Conservation (phyloP, 2,888 invertebrate genomes). For the Cartodere bifasciata region DNA sequence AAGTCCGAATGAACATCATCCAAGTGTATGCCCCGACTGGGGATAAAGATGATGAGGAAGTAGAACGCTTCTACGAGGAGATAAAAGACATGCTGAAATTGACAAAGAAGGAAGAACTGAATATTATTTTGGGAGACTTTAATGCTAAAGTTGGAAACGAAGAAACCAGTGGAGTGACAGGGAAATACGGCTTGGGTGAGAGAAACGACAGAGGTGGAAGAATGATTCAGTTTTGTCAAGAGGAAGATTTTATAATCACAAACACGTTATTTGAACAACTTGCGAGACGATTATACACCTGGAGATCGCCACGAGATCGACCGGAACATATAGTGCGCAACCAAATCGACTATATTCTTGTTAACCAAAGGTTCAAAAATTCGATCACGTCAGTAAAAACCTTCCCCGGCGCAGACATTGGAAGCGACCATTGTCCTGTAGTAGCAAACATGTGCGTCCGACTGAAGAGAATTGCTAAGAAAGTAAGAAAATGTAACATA, state of each 20-base stretch:
- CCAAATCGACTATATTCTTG: slow-evolving; percentile 18
- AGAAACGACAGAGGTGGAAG: slow-evolving; percentile 16
- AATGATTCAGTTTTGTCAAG: slow-evolving; percentile 16
- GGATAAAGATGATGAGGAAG: slow-evolving; percentile 12
- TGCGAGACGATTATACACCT: slow-evolving; percentile 16
- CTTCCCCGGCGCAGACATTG: slow-evolving; percentile 12
- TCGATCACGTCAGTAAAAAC: slow-evolving; percentile 14
- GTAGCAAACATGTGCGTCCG: slow-evolving; percentile 7
- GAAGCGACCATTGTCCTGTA: slow-evolving; percentile 13
- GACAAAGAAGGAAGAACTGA: slow-evolving; percentile 10
- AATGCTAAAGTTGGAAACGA: slow-evolving; percentile 16
- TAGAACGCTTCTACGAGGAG: slow-evolving; percentile 14
- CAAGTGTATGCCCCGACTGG: slow-evolving; percentile 15
- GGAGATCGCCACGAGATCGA: slow-evolving; percentile 16
- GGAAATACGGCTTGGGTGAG: slow-evolving; percentile 14
- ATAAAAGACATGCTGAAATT: slow-evolving; percentile 11
- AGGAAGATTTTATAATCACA: slow-evolving; percentile 15
- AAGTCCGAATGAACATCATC: slow-evolving; percentile 14
- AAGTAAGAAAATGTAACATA: neutral
- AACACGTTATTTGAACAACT: slow-evolving; percentile 18
- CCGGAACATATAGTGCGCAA: slow-evolving; percentile 14
- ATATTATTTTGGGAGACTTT: slow-evolving; percentile 15
- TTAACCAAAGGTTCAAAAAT: slow-evolving; percentile 13
- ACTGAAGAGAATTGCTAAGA: slow-evolving; percentile 1
- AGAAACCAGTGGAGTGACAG: slow-evolving; percentile 10